Percentiles rank a stretch among this genome's conserved stretches.
Conservation (phyloP, 2,888 invertebrate genomes). For the Ceraclea dissimilis region DNA sequence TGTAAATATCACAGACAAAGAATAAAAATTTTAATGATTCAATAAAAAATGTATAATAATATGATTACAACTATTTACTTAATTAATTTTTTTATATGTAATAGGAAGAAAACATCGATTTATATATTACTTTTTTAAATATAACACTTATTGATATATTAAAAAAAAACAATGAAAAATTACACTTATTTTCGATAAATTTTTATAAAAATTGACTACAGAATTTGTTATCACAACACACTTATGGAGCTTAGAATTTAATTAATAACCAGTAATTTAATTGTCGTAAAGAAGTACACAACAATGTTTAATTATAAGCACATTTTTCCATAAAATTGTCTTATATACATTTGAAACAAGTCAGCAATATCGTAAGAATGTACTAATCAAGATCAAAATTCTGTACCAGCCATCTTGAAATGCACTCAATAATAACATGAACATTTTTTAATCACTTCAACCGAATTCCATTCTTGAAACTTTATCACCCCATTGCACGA, state of each 20-base stretch:
- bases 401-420: constrained; percentile 8
- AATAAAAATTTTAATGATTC: constrained; percentile 20
- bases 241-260: constrained; percentile 14
- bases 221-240: constrained; percentile 24
- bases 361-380: too few species aligned
- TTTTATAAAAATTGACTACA: constrained; percentile 1
- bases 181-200: background rate
- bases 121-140: constrained; percentile 1
- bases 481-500: background rate
- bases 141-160: constrained; percentile 4
- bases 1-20: constrained; percentile 24
- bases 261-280: too few species aligned
- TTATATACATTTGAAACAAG: too few species aligned
- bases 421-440: background rate
- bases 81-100: constrained; percentile 17
- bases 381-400: constrained; percentile 11
- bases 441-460: background rate
- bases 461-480: constrained; percentile 11
- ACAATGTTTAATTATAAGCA: too few species aligned
- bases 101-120: constrained; percentile 22
- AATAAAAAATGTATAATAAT: background rate
- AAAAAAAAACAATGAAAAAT: background rate
- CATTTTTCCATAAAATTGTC: too few species aligned
- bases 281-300: background rate
- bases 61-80: constrained; percentile 15